These are phyloP conservation scores for Anarsia innoxiella DNA, from an alignment of 2,888 invertebrate genomes.

Conservation along the genomic window DNA sequence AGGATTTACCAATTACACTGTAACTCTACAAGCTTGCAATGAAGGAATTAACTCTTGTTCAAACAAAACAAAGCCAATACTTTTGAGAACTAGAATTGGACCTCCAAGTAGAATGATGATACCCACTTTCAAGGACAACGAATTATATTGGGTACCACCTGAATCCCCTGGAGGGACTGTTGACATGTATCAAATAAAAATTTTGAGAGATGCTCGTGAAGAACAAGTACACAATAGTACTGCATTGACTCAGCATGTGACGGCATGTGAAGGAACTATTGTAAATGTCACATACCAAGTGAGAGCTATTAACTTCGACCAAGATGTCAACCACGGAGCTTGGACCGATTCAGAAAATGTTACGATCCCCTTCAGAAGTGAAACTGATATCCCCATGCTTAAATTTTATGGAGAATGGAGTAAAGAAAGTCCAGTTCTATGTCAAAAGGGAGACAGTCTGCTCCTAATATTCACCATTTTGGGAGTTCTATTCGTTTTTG, in stretches of 20 bases:
- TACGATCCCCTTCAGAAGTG: slow-evolving; percentile 26
- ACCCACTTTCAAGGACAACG: slow-evolving; percentile 39
- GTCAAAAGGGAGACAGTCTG: slow-evolving; percentile 44
- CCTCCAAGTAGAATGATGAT: slow-evolving; percentile 59
- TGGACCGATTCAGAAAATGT: slow-evolving; percentile 35
- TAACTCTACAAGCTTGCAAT: slow-evolving; percentile 82
- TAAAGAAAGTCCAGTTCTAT: slow-evolving; percentile 41
- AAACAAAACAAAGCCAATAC: slow-evolving; percentile 58
- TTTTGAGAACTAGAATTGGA: slow-evolving; percentile 78
- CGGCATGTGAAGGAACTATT: slow-evolving; percentile 47
- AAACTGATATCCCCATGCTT: slow-evolving; percentile 18
- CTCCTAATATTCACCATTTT: slow-evolving; percentile 49
- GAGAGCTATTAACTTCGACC: slow-evolving; percentile 58
- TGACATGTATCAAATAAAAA: slow-evolving; percentile 74
- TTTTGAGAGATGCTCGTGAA: slow-evolving; percentile 41
- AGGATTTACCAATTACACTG: slow-evolving; percentile 80
- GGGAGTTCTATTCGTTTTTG: slow-evolving; percentile 42
- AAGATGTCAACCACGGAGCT: slow-evolving; percentile 45
- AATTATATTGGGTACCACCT: slow-evolving; percentile 70
- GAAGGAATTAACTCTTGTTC: slow-evolving; percentile 77
- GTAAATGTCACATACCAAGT: slow-evolving; percentile 52
- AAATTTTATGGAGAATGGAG: slow-evolving; percentile 59
- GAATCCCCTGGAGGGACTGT: slow-evolving; percentile 67
- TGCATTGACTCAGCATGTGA: slow-evolving; percentile 31
- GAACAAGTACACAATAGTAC: slow-evolving; percentile 42